Base-by-base conservation (phyloP, 1,140 invertebrate genomes). In the Aphidius gifuensis region DNA sequence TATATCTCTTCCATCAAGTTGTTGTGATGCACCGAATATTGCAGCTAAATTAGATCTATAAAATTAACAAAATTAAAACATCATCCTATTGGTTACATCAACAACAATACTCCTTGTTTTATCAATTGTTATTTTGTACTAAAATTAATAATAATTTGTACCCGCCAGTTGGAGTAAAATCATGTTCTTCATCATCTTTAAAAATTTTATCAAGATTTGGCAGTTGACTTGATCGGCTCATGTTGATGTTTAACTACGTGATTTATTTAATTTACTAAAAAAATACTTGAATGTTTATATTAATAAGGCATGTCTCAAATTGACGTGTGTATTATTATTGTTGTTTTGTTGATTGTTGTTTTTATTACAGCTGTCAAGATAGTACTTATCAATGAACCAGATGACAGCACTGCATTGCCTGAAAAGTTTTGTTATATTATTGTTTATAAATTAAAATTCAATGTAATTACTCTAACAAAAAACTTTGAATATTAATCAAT, bases 161-260 rank as follows among this genome's bases (percentile, higher is more conserved):
- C 74, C 74, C 68, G 54, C 66, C 69, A 6, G 69, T 58, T 11
- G 74, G 67, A 58, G 66, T 38, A 64, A 76, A 74, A 57, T 75
- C 74, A 7, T 65, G 45, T 45, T 76, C 74, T 21, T 75, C 74
- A 4, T 75, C 74, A 39, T 74, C 71, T 40, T 69, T 69, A 43
- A 76, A 72, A 46, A 76, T 68, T 62, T 75, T 76, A 46, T 74
- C 70, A 1, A 74, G 57, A 68, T 73, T 73, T 39, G 71, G 68
- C 21, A 74, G 48, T 39, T 73, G 68, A 62, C 64, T 71, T 38
- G 63, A 65, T 43, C 68, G 46, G 61, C 60, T 72, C 74, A 75
- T 75, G 21, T 48, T 69, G 43, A 9, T 11, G 9, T 5, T 51
- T 48, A 60, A 44, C 49, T 47, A 59, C 5, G 21, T 21, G 39